Evolutionary conservation across 2,797 vertebrate genomes (phyloP).

Genomic region (Takifugu ocellatus): DNA sequence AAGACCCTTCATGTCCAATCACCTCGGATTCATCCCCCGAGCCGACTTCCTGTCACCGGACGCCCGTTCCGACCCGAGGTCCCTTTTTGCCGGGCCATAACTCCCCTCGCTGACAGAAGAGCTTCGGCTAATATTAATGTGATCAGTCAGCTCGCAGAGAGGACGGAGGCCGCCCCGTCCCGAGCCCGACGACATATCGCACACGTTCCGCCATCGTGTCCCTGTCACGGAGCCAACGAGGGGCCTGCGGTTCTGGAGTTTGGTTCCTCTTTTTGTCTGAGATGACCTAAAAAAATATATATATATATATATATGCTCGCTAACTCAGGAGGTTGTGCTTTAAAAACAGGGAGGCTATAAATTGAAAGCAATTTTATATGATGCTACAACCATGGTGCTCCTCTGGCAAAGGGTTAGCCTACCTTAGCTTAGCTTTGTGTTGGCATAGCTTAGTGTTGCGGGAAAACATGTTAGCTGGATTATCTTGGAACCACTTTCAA

Average conservation of each 20-base stretch:
- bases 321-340: no score
- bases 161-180: conserved; percentile 53
- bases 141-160: conserved; percentile 67
- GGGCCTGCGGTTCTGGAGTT: conserved; percentile 1
- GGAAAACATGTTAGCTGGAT: no score
- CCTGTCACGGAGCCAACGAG: conserved; percentile 35
- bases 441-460: no score
- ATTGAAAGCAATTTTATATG: no score
- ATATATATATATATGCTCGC: no score
- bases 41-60: conserved; percentile 46
- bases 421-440: no score
- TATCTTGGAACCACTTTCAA: no score
- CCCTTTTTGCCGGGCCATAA: conserved; percentile 38
- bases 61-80: conserved; percentile 42
- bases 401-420: no score
- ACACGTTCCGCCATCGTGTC: conserved; percentile 49
- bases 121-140: conserved; percentile 67
- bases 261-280: conserved; percentile 5
- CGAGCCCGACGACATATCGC: conserved; percentile 57
- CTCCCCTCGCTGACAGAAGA: conserved; percentile 62
- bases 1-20: conserved; percentile 52
- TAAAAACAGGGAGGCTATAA: no score
- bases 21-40: conserved; percentile 39
- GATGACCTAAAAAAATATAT: conserved; percentile 40
- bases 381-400: no score